Base-by-base conservation (phyloP, 2,888 invertebrate genomes). In the Eretmocerus hayati region DNA sequence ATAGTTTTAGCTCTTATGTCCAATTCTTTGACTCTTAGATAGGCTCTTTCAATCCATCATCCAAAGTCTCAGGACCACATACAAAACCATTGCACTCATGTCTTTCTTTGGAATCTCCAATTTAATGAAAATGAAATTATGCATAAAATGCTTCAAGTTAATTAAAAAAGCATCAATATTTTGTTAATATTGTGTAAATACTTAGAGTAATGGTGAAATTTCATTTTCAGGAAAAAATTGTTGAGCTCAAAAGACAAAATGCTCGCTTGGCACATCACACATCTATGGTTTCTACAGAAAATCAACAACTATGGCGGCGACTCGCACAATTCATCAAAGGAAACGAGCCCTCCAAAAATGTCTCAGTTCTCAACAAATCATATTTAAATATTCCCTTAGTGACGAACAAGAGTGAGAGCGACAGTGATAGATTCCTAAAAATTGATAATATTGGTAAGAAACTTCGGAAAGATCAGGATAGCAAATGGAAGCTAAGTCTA, bases 251-350 rank as follows among this genome's bases (percentile, higher is more conserved):
- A 13, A 83, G 84, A 59, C 86, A 88, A 64, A 89, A 87, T 62
- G 79, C 81, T 1, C 87, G 87, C 62, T 72, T 90, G 0, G 78
- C 82, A 59, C 85, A 86, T 64, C 87, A 87, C 63, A 79, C 88
- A 23, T 81, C 79, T 59, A 87, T 90, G 85, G 87, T 90, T 9
- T 84, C 87, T 3, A 79, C 80, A 59, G 90, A 90, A 69, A 90
- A 90, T 66, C 82, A 84, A 61, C 84, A 84, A 56, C 71, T 90
- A 35, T 90, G 90, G 90, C 81, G 77, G 48, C 81, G 84, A 61
- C 74, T 90, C 46, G 82, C 79, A 1, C 75, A 76, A 65, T 70
- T 84, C n/a, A n/a, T n/a, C n/a, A n/a, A 79, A 62, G 77, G 78
- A 16, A 81, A 80, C 57, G 75, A 75, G 59, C 73, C 72, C 23